Evolutionary conservation across 2,797 vertebrate genomes (phyloP), one percentile per base, ranked within the genome.

Genomic region (Phrynocephalus vlangalii): DNA sequence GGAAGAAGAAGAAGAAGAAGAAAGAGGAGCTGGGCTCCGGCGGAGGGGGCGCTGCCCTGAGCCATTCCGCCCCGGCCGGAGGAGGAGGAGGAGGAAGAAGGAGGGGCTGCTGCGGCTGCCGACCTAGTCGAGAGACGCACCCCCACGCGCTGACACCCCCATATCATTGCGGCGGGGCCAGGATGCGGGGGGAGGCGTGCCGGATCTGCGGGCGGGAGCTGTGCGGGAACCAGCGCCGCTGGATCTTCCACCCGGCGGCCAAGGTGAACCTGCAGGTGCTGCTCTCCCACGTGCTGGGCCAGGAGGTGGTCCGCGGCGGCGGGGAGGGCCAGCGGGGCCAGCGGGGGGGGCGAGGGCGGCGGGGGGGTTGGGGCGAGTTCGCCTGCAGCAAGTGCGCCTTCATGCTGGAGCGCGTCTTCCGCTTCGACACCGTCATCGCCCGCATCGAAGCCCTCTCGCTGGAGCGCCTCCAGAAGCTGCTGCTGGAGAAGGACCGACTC

Each of bases 371-470:
- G 38, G 97, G 97, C 22, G 99, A 99, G 95, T 99, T 99, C 0
- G 98, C 97, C 38, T 99, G 99, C 97, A 98, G 98, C 95, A 99
- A 99, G 94, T 99, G 99, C 91, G 97, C 97, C 87, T 99, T 99
- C 96, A 98, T 99, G 98, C 96, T 99, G 92, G 98, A 99, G 94
- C 98, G 99, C 87, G 97, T 99, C 97, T 99, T 98, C 93, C 97
- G 98, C 84, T 99, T 97, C 6, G 95, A 96, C 50, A 98, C 98
- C 0, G 98, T 98, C 85, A 98, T 98, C 0, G 98, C 97, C 0
- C 97, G 98, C 0, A 97, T 99, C 76, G 98, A 98, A 91, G 98
- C 98, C 6, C 97, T 98, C 73, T 98, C 98, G 72, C 97, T 99
- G 0, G 98, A 98, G 91, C 97, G 98, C 86, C 79, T 99, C 93